These are phyloP conservation scores for Nomada ruficornis DNA, from an alignment of 2,888 invertebrate genomes.

Conservation along the genomic window DNA sequence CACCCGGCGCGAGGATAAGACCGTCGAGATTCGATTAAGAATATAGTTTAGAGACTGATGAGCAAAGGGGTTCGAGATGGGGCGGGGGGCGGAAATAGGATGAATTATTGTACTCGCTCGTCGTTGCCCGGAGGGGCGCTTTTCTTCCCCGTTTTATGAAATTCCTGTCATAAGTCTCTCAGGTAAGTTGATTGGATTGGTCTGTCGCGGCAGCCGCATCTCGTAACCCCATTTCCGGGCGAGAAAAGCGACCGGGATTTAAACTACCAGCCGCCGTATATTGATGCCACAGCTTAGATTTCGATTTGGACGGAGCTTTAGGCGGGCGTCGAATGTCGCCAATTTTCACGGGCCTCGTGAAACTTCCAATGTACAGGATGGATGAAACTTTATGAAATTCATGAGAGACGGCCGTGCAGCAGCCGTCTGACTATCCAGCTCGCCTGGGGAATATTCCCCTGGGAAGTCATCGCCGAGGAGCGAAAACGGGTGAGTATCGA, in stretches of 20 bases:
- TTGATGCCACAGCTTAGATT: constrained; percentile 67
- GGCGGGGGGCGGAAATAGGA: constrained; percentile 7
- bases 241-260: constrained; percentile 63
- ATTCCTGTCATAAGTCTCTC: constrained; percentile 64
- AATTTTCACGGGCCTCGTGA: constrained; percentile 69
- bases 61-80: not conserved
- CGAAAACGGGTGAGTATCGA: constrained; percentile 34
- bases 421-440: constrained; percentile 44
- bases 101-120: constrained; percentile 38
- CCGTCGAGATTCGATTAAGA: constrained; percentile 48
- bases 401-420: constrained; percentile 61
- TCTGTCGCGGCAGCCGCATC: constrained; percentile 50
- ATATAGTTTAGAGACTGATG: constrained; percentile 42
- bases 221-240: constrained; percentile 62
- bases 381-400: constrained; percentile 75
- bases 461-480: constrained; percentile 62
- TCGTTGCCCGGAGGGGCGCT: constrained; percentile 28
- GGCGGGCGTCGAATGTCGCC: constrained; percentile 64
- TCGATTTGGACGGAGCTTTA: constrained; percentile 69
- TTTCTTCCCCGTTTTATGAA: constrained; percentile 56
- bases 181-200: constrained; percentile 70
- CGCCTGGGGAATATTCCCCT: constrained; percentile 42
- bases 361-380: constrained; percentile 70
- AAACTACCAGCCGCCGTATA: constrained; percentile 57
- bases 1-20: constrained; percentile 25